These are phyloP conservation scores for Hipparchia sbordonii DNA, from an alignment of 2,888 invertebrate species.

Conservation along the genomic window DNA sequence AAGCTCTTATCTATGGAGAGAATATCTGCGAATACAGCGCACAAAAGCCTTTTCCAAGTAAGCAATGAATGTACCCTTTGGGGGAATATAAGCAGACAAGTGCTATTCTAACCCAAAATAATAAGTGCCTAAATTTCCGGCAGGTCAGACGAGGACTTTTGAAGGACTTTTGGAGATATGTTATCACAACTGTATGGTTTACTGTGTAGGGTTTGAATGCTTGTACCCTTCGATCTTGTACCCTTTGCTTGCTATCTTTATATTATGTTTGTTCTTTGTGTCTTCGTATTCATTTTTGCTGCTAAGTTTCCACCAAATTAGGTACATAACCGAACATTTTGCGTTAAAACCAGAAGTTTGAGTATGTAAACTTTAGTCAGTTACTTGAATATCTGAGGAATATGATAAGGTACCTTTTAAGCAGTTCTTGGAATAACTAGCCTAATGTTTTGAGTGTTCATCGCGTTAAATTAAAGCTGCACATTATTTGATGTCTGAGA, in stretches of 20 bases:
- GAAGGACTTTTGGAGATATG: constrained; percentile 28
- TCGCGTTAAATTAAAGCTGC: too few species aligned
- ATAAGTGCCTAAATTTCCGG: constrained; percentile 34
- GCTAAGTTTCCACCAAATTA: too few species aligned
- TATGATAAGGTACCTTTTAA: too few species aligned
- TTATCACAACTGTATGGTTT: constrained; percentile 16
- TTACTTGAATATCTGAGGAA: too few species aligned
- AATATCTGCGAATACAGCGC: constrained; percentile 37
- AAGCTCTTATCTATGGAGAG: constrained; percentile 29
- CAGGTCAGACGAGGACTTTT: constrained; percentile 33
- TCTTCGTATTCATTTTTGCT: background rate
- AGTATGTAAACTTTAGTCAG: too few species aligned
- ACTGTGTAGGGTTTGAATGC: background rate
- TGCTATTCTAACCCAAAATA: constrained; percentile 39
- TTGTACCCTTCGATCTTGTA: background rate
- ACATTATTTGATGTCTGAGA: too few species aligned
- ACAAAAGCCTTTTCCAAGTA: constrained; percentile 37
- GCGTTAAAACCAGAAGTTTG: too few species aligned
- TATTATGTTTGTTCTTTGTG: background rate
- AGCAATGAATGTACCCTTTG: constrained; percentile 38
- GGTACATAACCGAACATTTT: too few species aligned
- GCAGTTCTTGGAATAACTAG: too few species aligned
- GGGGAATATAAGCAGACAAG: constrained; percentile 33
- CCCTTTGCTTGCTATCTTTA: background rate
- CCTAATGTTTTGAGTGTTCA: too few species aligned